Conservation (phyloP, 2,888 invertebrate genomes). For the Celastrina argiolus region DNA sequence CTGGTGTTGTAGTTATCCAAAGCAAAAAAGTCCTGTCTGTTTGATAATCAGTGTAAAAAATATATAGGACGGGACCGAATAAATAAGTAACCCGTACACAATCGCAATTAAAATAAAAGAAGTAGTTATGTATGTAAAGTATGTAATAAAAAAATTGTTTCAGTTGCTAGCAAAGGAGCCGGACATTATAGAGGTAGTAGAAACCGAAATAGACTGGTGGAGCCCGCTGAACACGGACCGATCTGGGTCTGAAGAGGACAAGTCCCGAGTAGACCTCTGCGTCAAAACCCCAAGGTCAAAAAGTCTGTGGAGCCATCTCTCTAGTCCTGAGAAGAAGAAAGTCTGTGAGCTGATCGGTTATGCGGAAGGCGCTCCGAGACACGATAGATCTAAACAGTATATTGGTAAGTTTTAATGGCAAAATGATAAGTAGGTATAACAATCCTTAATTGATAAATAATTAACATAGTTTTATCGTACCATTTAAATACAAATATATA, state of each 20-base stretch:
- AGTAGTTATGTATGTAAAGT: too few relatives aligned
- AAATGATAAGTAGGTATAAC: too few relatives aligned
- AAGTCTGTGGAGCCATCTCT: constrained; percentile 79
- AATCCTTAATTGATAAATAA: too few relatives aligned
- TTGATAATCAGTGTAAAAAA: too few relatives aligned
- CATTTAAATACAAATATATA: too few relatives aligned
- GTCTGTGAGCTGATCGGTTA: constrained; percentile 81
- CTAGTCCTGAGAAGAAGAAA: constrained; percentile 79
- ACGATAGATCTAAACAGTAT: constrained; percentile 72
- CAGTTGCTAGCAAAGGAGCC: constrained; percentile 64
- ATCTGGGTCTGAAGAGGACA: constrained; percentile 48
- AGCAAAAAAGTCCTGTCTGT: too few relatives aligned
- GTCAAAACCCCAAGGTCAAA: constrained; percentile 74
- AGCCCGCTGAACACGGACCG: constrained; percentile 50
- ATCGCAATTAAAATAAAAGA: too few relatives aligned
- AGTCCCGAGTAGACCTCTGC: constrained; percentile 60
- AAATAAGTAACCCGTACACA: too few relatives aligned
- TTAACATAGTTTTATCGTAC: neutral
- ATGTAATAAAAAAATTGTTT: too few relatives aligned
- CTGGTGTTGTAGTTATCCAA: too few relatives aligned
- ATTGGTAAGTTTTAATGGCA: constrained; percentile 64
- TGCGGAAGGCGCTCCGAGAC: constrained; percentile 72
- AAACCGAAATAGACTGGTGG: constrained; percentile 73
- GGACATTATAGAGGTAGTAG: constrained; percentile 65
- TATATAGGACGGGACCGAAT: too few relatives aligned